Evolutionary conservation across 2,797 vertebrate genomes (phyloP).

Genomic region (Gastrophryne carolinensis): DNA sequence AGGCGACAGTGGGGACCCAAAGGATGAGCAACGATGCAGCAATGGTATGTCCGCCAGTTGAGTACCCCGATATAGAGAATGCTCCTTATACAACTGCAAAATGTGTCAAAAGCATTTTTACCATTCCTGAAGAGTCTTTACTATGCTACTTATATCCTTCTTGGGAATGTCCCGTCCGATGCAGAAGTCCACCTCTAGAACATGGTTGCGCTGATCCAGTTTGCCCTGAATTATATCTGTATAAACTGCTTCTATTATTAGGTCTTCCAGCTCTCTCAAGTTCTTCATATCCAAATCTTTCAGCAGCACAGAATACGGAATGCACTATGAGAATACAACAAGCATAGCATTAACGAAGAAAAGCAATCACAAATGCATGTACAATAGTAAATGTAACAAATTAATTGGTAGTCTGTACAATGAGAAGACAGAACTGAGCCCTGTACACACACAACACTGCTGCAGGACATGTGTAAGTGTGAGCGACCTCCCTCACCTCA

Average conservation of each 20-base stretch:
- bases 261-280: constrained; percentile 93
- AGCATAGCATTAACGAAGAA: no score
- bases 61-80: neutral
- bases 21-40: no score
- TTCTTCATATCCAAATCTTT: constrained; percentile 97
- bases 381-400: no score
- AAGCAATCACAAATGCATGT: no score
- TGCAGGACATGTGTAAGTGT: no score
- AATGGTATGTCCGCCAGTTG: no score
- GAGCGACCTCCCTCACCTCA: no score
- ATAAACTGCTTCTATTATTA: constrained; percentile 97
- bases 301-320: constrained; percentile 95
- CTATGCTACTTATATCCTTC: constrained; percentile 93
- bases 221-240: constrained; percentile 99
- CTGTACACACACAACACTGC: no score
- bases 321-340: constrained; percentile 77
- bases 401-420: no score
- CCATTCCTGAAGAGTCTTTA: constrained; percentile 97
- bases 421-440: no score
- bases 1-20: no score
- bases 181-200: constrained; percentile 97
- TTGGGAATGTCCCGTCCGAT: constrained; percentile 95
- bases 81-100: no score
- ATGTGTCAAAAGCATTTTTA: constrained; percentile 67
- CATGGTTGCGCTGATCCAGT: constrained; percentile 95